Base-by-base conservation (phyloP, 2,797 vertebrate species). In the Muscicapa comitata region DNA sequence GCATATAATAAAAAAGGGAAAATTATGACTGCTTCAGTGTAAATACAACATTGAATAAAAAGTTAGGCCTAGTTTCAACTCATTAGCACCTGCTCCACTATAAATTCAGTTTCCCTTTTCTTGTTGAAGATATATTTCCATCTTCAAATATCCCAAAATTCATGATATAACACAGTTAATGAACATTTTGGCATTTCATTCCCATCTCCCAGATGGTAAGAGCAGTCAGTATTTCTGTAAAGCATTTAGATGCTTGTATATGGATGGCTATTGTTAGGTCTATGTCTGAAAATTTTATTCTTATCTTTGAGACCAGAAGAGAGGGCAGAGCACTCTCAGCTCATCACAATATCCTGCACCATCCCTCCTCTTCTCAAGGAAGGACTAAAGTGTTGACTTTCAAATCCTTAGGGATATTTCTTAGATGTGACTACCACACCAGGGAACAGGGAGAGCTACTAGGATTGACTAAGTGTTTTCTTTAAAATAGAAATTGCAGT, bases 81-180 rank as follows among this genome's bases (percentile, higher is more conserved):
- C 37, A 4, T 10, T 72, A 20, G 2, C 29, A 47, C 43, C 5
- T 0, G 0, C 19, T 77, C 17, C 33, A n/a, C 3, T 7, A 33
- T 18, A 48, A 88, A 63, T 62, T 45, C 42, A 42, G 28, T 6
- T 54, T 85, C 14, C 4, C 4, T 53, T 77, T 76, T 29, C 6
- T 4, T n/a, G 8, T 4, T 68, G 14, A 47, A 75, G 5, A 33
- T 35, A 42, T 15, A 29, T 50, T 88, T 92, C 65, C 2, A 11
- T 63, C 86, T 86, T 71, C n/a, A 67, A 48, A 61, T 68, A 83
- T 68, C n/a, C 17, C 12, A 23, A 50, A 77, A 57, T 24, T 5
- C 42, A 54, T 21, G 13, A 40, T 29, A 9, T 45, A 65, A 29
- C 9, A 43, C 3, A 35, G 5, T 42, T 66, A 20, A 17, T 16